Conservation (phyloP, 2,888 invertebrate species). For the Galeopsomyia nigrocyanea region DNA sequence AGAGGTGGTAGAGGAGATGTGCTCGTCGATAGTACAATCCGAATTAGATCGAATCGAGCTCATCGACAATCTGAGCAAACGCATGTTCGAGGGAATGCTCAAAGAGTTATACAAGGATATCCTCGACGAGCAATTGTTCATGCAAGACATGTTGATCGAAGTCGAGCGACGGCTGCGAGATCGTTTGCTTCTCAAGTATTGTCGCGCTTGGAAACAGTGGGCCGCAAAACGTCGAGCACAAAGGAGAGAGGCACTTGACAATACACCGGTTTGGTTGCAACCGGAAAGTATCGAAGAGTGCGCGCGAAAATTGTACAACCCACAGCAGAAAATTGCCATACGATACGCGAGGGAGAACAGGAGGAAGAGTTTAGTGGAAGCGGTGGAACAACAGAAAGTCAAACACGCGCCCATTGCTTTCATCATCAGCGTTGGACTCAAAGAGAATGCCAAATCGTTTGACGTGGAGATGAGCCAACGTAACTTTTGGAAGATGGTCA, state of each 20-base stretch:
- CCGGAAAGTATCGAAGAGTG: conserved; percentile 65
- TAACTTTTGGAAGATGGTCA: conserved; percentile 76
- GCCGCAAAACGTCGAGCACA: conserved; percentile 67
- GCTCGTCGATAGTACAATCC: conserved; percentile 52
- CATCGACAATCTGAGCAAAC: conserved; percentile 57
- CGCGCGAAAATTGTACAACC: conserved; percentile 68
- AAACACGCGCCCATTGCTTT: conserved; percentile 68
- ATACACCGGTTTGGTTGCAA: conserved; percentile 73
- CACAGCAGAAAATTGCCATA: conserved; percentile 69
- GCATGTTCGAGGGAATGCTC: conserved; percentile 53
- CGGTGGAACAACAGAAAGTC: conserved; percentile 11
- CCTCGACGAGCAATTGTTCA: conserved; percentile 64
- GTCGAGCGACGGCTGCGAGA: conserved; percentile 64
- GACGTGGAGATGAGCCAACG: conserved; percentile 65
- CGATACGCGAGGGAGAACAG: conserved; percentile 34
- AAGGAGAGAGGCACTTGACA: conserved; percentile 70
- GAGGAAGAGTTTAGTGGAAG: conserved; percentile 45
- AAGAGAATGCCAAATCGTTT: conserved; percentile 69
- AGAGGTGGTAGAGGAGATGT: conserved; percentile 53
- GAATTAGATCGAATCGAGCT: conserved; percentile 53
- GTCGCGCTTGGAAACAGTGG: conserved; percentile 69
- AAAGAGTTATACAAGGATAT: conserved; percentile 59
- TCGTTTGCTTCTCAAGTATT: conserved; percentile 66
- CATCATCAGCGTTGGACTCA: conserved; percentile 69
- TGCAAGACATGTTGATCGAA: conserved; percentile 64